Evolutionary conservation across 2,113 vertebrate genomes (phyloP), one percentile per base, ranked within the genome.

Genomic region (Ctenomys sociabilis): DNA sequence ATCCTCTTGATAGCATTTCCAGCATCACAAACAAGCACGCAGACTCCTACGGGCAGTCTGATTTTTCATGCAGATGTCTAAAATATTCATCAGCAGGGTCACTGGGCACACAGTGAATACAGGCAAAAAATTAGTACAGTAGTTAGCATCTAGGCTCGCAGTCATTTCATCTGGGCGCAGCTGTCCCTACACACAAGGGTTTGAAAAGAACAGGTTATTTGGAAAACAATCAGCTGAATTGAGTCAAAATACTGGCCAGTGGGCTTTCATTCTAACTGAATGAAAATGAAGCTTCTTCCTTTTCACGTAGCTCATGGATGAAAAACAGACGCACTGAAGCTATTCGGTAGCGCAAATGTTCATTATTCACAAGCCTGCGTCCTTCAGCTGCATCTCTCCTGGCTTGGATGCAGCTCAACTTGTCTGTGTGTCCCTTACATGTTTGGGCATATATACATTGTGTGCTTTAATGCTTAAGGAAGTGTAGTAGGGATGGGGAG

Each of bases 151-250:
- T 16, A 81, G 93, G n/a, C 92, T 77, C 80, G 83, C 61, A 75
- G 94, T 91, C 90, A 93, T 93, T 96, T 95, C 66, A 92, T 92
- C 88, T 2, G 90, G 93, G 93, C 0, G 4, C 96, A 96, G 96
- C 90, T 97, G 97, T 95, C 96, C 95, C 92, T 24, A 26, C n/a
- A 91, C 75, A 73, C 68, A 86, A 96, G 87, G 77, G 75, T 91
- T 85, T 95, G 95, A 98, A 97, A 97, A 97, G 90, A 97, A 97
- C 94, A 97, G 96, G 96, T 95, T 96, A 97, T 97, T 97, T 94
- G 96, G 96, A 96, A 97, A 96, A 97, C 96, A 96, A 95, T 96
- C 93, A 88, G 90, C 92, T 88, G 94, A 96, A 97, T 80, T 96
- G 59, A 93, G 88, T 92, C 1, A 82, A 95, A 93, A 94, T 93